Evolutionary conservation across 2,797 vertebrate genomes (phyloP).

Genomic region (Halcyon leucocephala): DNA sequence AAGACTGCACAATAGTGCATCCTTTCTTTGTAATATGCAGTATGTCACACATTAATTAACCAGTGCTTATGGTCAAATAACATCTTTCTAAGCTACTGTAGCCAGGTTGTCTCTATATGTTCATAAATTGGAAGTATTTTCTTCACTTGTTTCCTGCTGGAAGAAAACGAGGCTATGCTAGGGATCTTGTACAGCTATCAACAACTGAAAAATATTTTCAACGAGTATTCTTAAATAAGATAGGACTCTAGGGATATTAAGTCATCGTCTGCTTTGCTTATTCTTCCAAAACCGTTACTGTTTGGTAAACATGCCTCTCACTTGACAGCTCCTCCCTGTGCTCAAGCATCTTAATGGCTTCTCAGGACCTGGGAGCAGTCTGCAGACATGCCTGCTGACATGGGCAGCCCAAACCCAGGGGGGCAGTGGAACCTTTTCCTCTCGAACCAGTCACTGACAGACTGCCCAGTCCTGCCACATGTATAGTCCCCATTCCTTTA

Average conservation of each 20-base stretch:
- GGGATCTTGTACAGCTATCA: background rate
- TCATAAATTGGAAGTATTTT: background rate
- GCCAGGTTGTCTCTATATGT: background rate
- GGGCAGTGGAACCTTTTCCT: background rate
- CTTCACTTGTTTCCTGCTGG: background rate
- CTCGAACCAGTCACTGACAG: background rate
- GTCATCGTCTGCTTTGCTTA: background rate
- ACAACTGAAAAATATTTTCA: background rate
- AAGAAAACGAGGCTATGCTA: background rate
- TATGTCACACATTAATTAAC: background rate
- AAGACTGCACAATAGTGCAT: background rate
- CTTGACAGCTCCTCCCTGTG: background rate
- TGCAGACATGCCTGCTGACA: background rate
- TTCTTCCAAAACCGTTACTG: background rate
- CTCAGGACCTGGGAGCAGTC: background rate
- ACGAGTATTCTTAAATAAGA: background rate
- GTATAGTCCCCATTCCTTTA: background rate
- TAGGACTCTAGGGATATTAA: background rate
- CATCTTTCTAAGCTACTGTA: background rate
- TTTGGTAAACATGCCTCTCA: background rate
- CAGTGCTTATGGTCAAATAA: background rate
- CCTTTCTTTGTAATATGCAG: background rate
- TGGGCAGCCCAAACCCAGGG: background rate
- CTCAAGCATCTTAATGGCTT: background rate
- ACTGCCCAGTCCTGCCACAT: background rate